Evolutionary conservation across 2,888 invertebrate species (phyloP), one percentile per base, ranked within the genome.

Genomic region (Pammene aurita): DNA sequence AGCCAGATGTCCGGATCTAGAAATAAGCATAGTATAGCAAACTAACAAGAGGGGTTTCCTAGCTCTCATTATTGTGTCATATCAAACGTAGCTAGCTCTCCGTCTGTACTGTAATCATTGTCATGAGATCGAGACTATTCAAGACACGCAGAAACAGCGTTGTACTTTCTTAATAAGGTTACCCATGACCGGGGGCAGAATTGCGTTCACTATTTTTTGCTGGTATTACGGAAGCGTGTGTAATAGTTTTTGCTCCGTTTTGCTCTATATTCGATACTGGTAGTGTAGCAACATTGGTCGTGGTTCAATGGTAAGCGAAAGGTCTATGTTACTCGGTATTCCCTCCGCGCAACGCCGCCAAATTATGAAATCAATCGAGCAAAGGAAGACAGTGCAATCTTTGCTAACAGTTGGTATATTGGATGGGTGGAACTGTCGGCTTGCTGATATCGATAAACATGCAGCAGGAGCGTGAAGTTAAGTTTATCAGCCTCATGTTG

Each of bases 221-320:
- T 5, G 26, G 13, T 9, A 18, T 68, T 63, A 52, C 63, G 68
- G 68, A 52, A 68, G 63, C 26, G 44, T 46, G 44, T 14, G 57
- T 62, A 52, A 62, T 10, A 48, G 56, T 34, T 26, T 64, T 68
- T 68, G 54, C 54, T 50, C 50, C 9, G n/a, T 58, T 41, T 38
- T 67, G 67, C 54, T 35, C 60, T 41, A 66, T 44, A 58, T 60
- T 66, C 54, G 66, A 18, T 16, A 6, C 38, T 7, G 14, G 5
- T 42, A 50, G 61, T 67, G 67, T 41, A 48, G 61, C 48, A 67
- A 60, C 16, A 11, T 34, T 41, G 56, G 66, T 54, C 44, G 54
- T 50, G 60, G 66, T 44, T 54, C 66, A 65, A 44, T 35, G 14
- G 38, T 13, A n/a, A 46, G 48, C 61, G 67, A 67, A 56, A 67